Evolutionary conservation across 1,140 invertebrate species (phyloP).

Genomic region (Dendroctonus ponderosae): DNA sequence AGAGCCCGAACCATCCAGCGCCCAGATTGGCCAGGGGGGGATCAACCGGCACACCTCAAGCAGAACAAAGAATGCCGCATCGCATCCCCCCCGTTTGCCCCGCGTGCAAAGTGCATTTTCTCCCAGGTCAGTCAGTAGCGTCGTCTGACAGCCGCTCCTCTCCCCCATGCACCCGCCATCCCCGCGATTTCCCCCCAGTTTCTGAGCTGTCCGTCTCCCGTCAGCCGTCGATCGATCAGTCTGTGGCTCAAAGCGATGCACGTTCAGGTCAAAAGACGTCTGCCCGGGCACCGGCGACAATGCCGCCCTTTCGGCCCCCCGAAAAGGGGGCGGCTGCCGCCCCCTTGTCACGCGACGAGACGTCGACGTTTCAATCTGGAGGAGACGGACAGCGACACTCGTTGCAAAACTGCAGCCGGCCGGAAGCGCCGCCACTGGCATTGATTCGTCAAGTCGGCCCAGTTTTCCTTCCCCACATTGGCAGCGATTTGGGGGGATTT

Average conservation of each 20-base stretch:
- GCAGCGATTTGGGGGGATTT: no score
- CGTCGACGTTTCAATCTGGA: conserved; percentile 33
- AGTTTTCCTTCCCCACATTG: no score
- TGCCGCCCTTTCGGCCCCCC: conserved; percentile 10
- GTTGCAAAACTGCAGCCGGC: conserved; percentile 1
- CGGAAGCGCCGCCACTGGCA: neutral
- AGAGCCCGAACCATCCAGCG: neutral
- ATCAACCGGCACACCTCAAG: neutral
- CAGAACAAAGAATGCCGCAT: conserved; percentile 36
- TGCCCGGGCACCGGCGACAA: conserved; percentile 2
- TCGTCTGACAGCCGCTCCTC: neutral
- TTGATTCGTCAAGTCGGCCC: neutral
- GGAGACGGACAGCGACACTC: conserved; percentile 30
- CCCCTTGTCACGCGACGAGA: conserved; percentile 21
- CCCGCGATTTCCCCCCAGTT: conserved; percentile 27
- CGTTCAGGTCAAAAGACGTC: conserved; percentile 52
- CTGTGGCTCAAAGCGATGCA: conserved; percentile 51
- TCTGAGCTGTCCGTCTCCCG: conserved; percentile 51
- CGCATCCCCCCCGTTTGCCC: conserved; percentile 16
- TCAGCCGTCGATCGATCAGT: conserved; percentile 52
- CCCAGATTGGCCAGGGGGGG: neutral
- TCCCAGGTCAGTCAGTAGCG: conserved; percentile 41
- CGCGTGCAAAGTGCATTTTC: conserved; percentile 36
- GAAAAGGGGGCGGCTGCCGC: conserved; percentile 1
- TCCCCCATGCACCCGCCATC: neutral